Evolutionary conservation across 1,140 invertebrate species (phyloP).

Genomic region (Pseudomyrmex cubaensis): DNA sequence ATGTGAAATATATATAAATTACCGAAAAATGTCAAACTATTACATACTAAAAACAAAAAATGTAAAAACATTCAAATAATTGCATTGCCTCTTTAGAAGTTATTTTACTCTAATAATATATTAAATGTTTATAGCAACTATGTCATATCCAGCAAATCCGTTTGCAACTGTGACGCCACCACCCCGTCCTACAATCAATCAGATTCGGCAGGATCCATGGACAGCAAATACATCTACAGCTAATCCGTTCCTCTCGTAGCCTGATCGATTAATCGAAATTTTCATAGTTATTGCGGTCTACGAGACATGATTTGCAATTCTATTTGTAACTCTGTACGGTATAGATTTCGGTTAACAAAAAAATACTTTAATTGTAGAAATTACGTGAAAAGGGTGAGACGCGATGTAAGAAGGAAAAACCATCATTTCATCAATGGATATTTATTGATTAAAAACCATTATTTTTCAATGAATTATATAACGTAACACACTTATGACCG

Average conservation of each 20-base stretch:
- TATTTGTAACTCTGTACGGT: slow-evolving; percentile 78
- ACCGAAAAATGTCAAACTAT: not conserved
- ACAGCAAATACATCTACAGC: slow-evolving; percentile 79
- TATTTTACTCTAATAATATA: slow-evolving; percentile 29
- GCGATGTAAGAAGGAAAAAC: not conserved
- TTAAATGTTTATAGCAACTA: slow-evolving; percentile 77
- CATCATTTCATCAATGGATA: slow-evolving; percentile 22
- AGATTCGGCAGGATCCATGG: slow-evolving; percentile 85
- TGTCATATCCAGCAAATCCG: slow-evolving; percentile 83
- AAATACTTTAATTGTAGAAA: slow-evolving; percentile 49
- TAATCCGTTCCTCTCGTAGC: slow-evolving; percentile 85
- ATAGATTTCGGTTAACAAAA: slow-evolving; percentile 74
- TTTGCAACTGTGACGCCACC: slow-evolving; percentile 83
- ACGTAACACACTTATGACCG: slow-evolving; percentile 21
- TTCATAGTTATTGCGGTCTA: slow-evolving; percentile 76
- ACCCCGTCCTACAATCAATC: slow-evolving; percentile 84
- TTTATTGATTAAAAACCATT: slow-evolving; percentile 23
- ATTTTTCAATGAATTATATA: slow-evolving; percentile 43
- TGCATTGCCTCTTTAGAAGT: not conserved
- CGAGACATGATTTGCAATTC: slow-evolving; percentile 75
- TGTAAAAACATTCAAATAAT: not conserved
- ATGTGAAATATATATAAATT: too few species aligned
- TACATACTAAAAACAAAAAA: too few species aligned
- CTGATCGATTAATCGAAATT: slow-evolving; percentile 72
- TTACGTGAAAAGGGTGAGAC: slow-evolving; percentile 5